phyloP scores from a whole-genome alignment of 2,113 vertebrate genomes.

The Chloebia gouldiae region DNA sequence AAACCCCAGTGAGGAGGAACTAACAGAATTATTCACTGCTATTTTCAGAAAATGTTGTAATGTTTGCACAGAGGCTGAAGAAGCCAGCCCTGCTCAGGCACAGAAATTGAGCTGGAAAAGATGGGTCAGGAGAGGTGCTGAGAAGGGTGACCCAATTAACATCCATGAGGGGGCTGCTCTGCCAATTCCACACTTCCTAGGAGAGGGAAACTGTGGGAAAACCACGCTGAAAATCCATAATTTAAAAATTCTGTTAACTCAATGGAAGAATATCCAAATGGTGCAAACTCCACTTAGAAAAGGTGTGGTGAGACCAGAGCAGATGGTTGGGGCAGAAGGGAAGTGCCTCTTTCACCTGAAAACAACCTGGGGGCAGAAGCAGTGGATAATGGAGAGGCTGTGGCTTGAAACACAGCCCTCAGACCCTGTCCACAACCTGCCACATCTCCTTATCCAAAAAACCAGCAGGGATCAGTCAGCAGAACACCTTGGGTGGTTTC shows the following conservation, averaged over 20 bases:
- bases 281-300: background rate
- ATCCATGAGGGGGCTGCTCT: background rate
- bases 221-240: background rate
- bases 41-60: background rate
- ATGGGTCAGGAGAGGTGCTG: background rate
- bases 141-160: background rate
- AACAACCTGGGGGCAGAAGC: background rate
- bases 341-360: background rate
- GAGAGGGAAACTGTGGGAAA: background rate
- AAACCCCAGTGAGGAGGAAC: background rate
- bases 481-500: background rate
- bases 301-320: background rate
- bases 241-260: background rate
- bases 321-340: background rate
- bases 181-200: fast-evolving
- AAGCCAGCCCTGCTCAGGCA: background rate
- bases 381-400: background rate
- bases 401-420: background rate
- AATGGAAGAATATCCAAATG: background rate
- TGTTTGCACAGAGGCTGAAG: background rate
- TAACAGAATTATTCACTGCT: background rate
- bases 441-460: background rate
- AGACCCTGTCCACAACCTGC: background rate
- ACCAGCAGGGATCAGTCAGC: background rate
- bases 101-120: background rate